Evolutionary conservation across 2,113 vertebrate genomes (phyloP).

Genomic region (Phalacrocorax pelagicus): DNA sequence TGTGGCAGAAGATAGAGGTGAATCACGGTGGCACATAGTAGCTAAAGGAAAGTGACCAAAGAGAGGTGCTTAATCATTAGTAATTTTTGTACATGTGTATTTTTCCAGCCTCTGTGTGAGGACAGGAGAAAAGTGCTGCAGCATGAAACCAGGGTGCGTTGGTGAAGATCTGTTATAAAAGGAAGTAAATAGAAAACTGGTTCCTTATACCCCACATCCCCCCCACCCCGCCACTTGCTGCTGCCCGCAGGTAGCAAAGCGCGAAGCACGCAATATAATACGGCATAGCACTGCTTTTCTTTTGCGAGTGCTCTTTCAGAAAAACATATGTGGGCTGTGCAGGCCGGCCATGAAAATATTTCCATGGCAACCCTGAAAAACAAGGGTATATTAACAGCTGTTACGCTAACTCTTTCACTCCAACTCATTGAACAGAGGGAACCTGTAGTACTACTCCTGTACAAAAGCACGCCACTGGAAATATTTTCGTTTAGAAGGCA

Average conservation of each 20-base stretch:
- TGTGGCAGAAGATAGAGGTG: background rate
- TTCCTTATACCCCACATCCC: background rate
- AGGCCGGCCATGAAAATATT: background rate
- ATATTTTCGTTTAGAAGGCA: background rate
- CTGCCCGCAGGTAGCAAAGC: background rate
- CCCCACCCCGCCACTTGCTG: background rate
- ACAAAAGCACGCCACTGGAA: background rate
- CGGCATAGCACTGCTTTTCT: background rate
- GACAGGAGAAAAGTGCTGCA: background rate
- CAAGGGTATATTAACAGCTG: background rate
- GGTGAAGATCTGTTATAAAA: background rate
- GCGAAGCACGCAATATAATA: rapidly evolving
- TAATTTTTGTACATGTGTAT: background rate
- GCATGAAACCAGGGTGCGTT: background rate
- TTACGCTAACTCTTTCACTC: background rate
- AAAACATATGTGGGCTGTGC: background rate
- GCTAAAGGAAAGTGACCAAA: background rate
- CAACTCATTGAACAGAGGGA: background rate
- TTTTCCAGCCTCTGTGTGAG: background rate
- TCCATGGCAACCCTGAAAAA: conserved; percentile 31
- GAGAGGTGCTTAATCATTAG: background rate
- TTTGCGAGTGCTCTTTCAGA: background rate
- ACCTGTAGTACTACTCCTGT: background rate
- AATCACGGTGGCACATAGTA: background rate
- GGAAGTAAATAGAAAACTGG: background rate